Evolutionary conservation across 1,140 invertebrate species (phyloP).

Genomic region (Parasteatoda tepidariorum): DNA sequence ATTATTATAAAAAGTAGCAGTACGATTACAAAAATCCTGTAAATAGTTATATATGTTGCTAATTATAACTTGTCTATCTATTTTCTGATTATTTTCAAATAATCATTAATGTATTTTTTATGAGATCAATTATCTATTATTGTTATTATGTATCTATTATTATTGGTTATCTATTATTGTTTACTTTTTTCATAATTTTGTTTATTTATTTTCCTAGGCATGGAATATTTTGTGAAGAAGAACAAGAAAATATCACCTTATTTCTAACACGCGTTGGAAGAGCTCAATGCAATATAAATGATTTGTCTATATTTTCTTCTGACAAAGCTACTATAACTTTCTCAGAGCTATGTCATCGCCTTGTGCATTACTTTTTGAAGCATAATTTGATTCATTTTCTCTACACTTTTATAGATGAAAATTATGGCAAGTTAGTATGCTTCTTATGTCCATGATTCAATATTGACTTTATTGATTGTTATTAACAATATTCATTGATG

Average conservation of each 20-base stretch:
- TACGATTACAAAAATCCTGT: no score
- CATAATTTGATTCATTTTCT: conserved; percentile 52
- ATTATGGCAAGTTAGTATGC: conserved; percentile 27
- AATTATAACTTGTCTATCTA: no score
- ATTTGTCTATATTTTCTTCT: conserved; percentile 21
- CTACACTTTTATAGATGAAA: conserved; percentile 22
- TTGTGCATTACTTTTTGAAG: conserved; percentile 56
- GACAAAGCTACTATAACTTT: conserved; percentile 29
- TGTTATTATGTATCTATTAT: no score
- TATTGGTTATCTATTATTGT: no score
- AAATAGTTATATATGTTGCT: no score
- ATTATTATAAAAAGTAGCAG: no score
- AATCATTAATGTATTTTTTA: no score
- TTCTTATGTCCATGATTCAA: not conserved
- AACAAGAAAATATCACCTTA: conserved; percentile 27
- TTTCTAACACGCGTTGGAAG: conserved; percentile 32
- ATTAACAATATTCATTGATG: not conserved
- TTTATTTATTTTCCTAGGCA: conserved; percentile 6
- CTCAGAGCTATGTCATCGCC: conserved; percentile 28
- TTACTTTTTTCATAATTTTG: not conserved
- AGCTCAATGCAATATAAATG: conserved; percentile 38
- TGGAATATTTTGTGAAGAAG: conserved; percentile 55
- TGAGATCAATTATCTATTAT: no score
- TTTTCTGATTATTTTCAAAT: no score
- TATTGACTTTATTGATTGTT: not conserved